A percentile compares a stretch with the other conserved stretches of the same genome.
Conservation (phyloP, 2,888 invertebrate genomes). For the Sussaba pulchella region DNA sequence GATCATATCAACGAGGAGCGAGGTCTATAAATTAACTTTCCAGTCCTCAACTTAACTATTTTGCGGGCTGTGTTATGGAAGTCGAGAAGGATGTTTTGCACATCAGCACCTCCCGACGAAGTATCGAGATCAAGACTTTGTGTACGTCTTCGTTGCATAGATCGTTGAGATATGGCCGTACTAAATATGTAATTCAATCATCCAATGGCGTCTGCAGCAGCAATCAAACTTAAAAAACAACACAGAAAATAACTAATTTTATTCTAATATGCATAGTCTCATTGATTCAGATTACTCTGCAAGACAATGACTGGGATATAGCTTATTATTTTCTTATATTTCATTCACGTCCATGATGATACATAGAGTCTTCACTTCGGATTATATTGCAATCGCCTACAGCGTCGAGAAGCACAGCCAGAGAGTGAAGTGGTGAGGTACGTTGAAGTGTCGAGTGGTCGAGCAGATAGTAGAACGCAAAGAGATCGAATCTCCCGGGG, state of each 20-base stretch:
- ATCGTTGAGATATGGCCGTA: too few relatives aligned
- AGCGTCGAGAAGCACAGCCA: constrained; percentile 46
- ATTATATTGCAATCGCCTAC: constrained; percentile 61
- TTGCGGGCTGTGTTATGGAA: too few relatives aligned
- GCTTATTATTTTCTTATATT: constrained; percentile 26
- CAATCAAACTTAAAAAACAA: background rate
- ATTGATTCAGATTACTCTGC: constrained; percentile 2
- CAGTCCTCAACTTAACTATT: too few relatives aligned
- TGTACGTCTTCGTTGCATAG: too few relatives aligned
- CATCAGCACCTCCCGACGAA: too few relatives aligned
- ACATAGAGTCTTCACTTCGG: constrained; percentile 19
- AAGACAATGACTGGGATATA: constrained; percentile 16
- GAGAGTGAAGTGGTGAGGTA: constrained; percentile 12
- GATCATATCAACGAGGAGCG: too few relatives aligned
- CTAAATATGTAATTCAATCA: too few relatives aligned
- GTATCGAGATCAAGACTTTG: too few relatives aligned
- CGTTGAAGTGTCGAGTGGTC: constrained; percentile 62
- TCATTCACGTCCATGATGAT: constrained; percentile 24
- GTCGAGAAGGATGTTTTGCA: too few relatives aligned
- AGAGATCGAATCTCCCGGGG: constrained; percentile 60
- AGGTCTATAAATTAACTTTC: too few relatives aligned
- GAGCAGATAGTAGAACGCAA: constrained; percentile 62
- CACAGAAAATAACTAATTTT: background rate
- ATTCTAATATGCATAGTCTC: background rate
- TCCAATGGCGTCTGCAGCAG: background rate